These are phyloP conservation scores for Echinops telfairi DNA, from an alignment of 2,113 vertebrate species.

Conservation along the genomic window DNA sequence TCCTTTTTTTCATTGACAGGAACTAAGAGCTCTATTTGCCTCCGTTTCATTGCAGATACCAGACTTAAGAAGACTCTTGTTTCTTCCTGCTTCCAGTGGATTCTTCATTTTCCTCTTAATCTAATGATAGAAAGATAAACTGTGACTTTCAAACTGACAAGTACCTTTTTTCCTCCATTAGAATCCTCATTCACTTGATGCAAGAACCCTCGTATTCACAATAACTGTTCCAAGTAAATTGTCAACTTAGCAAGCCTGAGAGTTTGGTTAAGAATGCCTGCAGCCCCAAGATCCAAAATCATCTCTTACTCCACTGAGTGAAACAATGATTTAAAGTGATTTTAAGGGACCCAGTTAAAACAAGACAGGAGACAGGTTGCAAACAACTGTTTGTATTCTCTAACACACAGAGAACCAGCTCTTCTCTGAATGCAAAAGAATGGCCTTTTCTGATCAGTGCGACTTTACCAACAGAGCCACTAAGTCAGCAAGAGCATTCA, in stretches of 20 bases:
- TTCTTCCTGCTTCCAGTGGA: conserved; percentile 73
- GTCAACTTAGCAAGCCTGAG: conserved; percentile 14
- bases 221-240: conserved; percentile 63
- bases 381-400: conserved; percentile 48
- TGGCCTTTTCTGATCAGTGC: conserved; percentile 14
- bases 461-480: not conserved
- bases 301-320: conserved; percentile 5
- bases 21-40: conserved; percentile 44
- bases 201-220: conserved; percentile 50
- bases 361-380: conserved; percentile 41
- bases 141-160: conserved; percentile 80
- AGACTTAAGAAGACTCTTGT: conserved; percentile 74
- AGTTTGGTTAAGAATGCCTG: conserved; percentile 62
- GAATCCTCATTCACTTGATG: conserved; percentile 53
- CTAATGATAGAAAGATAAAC: conserved; percentile 80
- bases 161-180: conserved; percentile 17
- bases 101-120: conserved; percentile 74
- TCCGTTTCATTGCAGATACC: conserved; percentile 76
- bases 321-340: conserved; percentile 49
- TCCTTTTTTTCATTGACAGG: conserved; percentile 53
- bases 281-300: conserved; percentile 34
- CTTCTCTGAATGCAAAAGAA: conserved; percentile 23
- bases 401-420: not conserved
- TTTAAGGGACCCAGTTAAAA: conserved; percentile 22
- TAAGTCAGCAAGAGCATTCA: not conserved